A percentile compares a stretch with the other conserved stretches of the same genome.
Conservation (phyloP, 2,888 invertebrate species). For the Rhamnusium bicolor region DNA sequence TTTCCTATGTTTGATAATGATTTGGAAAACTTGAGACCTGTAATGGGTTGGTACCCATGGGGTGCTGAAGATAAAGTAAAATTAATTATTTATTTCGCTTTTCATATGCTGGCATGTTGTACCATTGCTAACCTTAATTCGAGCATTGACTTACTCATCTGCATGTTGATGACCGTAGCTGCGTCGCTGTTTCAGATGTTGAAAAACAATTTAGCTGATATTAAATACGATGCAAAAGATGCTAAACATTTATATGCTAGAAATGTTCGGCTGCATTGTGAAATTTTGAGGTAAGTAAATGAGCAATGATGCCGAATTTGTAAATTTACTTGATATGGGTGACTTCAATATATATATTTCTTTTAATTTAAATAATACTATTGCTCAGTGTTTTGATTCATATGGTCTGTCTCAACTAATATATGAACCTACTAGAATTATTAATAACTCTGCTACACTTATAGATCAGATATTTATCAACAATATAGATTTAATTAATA, state of each 20-base stretch:
- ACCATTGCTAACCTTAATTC: conserved; percentile 1
- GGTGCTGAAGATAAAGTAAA: background rate
- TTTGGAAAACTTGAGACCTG: background rate
- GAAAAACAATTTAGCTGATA: conserved; percentile 6
- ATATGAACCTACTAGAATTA: no score
- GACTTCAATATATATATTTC: no score
- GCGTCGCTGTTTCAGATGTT: background rate
- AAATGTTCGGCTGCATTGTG: conserved; percentile 2
- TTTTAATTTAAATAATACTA: no score
- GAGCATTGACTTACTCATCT: background rate
- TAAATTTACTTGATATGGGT: no score
- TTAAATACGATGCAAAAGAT: background rate
- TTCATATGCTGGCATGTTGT: background rate
- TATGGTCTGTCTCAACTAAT: no score
- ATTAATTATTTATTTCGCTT: background rate
- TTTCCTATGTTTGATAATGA: background rate
- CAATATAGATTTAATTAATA: no score
- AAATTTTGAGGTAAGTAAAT: conserved; percentile 8
- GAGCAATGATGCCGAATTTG: no score
- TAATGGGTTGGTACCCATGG: conserved; percentile 11
- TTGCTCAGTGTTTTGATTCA: no score
- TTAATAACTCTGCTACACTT: no score
- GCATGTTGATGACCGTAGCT: conserved; percentile 11
- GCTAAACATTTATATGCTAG: background rate
- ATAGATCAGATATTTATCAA: no score